Percentiles rank a stretch among this genome's conserved stretches.
These are phyloP conservation scores for Gnatocerus cornutus DNA, from an alignment of 2,888 invertebrate species.

Conservation along the genomic window DNA sequence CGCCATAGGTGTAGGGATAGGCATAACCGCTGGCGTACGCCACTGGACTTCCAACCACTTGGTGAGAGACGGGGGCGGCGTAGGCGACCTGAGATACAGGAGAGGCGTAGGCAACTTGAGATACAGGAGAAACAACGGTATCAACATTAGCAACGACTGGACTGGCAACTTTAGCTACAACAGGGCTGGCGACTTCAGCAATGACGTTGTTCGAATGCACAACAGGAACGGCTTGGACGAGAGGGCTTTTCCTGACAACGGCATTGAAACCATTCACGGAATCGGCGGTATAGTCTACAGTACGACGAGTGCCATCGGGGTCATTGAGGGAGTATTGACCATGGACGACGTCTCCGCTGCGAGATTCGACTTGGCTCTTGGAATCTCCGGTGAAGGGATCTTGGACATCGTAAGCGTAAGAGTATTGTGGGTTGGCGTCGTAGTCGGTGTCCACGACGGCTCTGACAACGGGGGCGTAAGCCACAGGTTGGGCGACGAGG, in stretches of 20 bases:
- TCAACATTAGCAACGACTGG: constrained; percentile 12
- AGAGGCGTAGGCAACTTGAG: constrained; percentile 11
- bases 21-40: constrained; percentile 26
- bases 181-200: constrained; percentile 13
- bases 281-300: constrained; percentile 75
- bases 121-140: constrained; percentile 4
- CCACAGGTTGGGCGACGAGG: constrained; percentile 47
- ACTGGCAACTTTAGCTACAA: constrained; percentile 8
- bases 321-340: constrained; percentile 74
- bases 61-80: constrained; percentile 26
- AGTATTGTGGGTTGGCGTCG: constrained; percentile 71
- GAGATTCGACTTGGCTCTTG: constrained; percentile 73
- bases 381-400: constrained; percentile 74
- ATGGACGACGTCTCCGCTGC: constrained; percentile 73
- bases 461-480: constrained; percentile 48
- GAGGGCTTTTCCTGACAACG: constrained; percentile 72
- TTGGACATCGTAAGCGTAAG: constrained; percentile 74
- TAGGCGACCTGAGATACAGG: constrained; percentile 11
- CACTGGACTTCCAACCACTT: constrained; percentile 21
- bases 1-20: constrained; percentile 23
- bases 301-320: constrained; percentile 73
- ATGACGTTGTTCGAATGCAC: constrained; percentile 23
- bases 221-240: constrained; percentile 58
- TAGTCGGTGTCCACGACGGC: constrained; percentile 47
- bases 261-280: constrained; percentile 75